Conservation (phyloP, 1,140 invertebrate species). For the Zaprionus taronus region DNA sequence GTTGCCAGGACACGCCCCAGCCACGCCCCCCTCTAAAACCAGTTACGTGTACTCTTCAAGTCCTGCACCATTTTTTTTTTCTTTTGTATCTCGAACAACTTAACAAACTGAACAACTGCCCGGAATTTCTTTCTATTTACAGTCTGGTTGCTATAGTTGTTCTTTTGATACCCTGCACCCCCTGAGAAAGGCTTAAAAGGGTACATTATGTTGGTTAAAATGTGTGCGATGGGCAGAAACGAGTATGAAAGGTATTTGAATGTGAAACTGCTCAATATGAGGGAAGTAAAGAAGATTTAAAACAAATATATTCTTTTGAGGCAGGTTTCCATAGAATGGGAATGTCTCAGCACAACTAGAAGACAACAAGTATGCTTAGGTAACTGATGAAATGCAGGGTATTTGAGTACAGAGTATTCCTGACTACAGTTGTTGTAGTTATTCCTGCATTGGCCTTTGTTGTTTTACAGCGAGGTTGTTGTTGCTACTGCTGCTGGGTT, state of each 20-base stretch:
- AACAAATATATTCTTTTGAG: too few species aligned
- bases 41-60: conserved; percentile 8
- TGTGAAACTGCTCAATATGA: too few species aligned
- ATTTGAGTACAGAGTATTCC: neutral
- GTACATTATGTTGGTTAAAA: neutral
- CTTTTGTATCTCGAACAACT: conserved; percentile 38
- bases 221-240: too few species aligned
- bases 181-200: neutral
- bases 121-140: conserved; percentile 51
- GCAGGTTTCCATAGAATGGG: too few species aligned
- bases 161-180: neutral
- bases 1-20: conserved; percentile 33
- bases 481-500: conserved; percentile 24
- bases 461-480: conserved; percentile 12
- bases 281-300: too few species aligned
- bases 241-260: too few species aligned
- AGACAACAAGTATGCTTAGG: too few species aligned
- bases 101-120: conserved; percentile 38
- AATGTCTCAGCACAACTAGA: too few species aligned
- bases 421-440: conserved; percentile 8
- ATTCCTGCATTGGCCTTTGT: neutral
- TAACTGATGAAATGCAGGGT: neutral
- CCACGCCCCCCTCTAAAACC: neutral
- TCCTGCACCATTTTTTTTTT: conserved; percentile 14
- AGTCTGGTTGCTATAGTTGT: conserved; percentile 6